Evolutionary conservation across 2,888 invertebrate genomes (phyloP), one percentile per base, ranked within the genome.

Genomic region (Quadroppia sp.): DNA sequence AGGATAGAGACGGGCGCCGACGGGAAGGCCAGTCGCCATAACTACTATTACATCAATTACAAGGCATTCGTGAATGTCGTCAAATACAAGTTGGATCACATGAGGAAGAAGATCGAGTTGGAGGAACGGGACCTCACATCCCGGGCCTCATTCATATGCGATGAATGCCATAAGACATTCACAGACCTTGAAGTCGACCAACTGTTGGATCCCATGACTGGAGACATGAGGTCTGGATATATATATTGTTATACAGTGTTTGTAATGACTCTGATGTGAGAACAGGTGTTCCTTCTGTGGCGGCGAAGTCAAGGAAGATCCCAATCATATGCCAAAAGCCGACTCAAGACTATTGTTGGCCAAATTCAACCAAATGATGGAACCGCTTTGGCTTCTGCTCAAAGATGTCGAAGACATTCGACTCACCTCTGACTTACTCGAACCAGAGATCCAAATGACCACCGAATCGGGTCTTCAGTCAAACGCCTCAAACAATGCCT

Each of bases 11-110:
- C 96, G 73, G 94, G 92, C 45, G 87, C 88, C 0, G 96, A 97
- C 83, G 94, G 94, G 4, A 94, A 94, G 85, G 92, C 94, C 42
- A 94, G 93, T 80, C 92, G 94, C 85, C 94, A 95, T 25, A 96
- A 95, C 83, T 97, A 95, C 83, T 97, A 96, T 83, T 97, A 94
- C 81, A 96, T 97, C 79, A 96, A 96, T 83, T 97, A 96, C 83
- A 94, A 94, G 81, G 91, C 90, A 50, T 96, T 96, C 83, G 96
- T 97, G 4, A 97, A 97, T 85, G 94, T 97, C 17, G 92, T 97
- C 0, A 97, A 96, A 83, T 98, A 97, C 83, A 97, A 97, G 84
- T 84, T 98, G 81, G 96, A 97, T 84, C 87, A 94, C 81, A 95
- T 97, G 91, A 87, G 94, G 75, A 92, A 94, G 81, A 89, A 94